Base-by-base conservation (phyloP, 2,113 vertebrate genomes). In the Neoarius graeffei region DNA sequence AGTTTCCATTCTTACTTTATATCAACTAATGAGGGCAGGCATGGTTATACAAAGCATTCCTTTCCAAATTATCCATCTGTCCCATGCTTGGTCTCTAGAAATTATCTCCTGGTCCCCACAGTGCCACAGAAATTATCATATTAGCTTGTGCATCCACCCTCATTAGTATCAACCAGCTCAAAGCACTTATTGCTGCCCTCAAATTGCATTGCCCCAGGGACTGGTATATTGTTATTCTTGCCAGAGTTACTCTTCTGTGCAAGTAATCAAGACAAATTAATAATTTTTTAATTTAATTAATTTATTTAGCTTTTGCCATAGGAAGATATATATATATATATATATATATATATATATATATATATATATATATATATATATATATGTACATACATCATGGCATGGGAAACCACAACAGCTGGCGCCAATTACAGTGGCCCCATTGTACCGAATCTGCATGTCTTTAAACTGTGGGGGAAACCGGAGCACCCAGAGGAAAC, bases 131-230 rank as follows among this genome's bases (percentile, higher is more conserved):
- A 59, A 81, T 81, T 4, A 81, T 57, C 27, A 59, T 20, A 59
- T 81, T 59, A 81, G n/a, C 54, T 27, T 81, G 54, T 59, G n/a
- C n/a, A 81, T 81, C 52, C n/a, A 59, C 54, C 54, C 77, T 27
- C n/a, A 19, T 57, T 81, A 57, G 54, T 52, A 59, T 30, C 52
- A 81, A 81, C 27, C 50, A 79, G 50, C 25, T 56, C 52, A 79
- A 27, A 25, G 57, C 27, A 57, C 25, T 30, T 81, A 57, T n/a
- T 81, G 14, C n/a, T 30, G 77, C 54, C n/a, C n/a, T 81, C n/a
- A 35, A 23, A 81, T 81, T 60, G 11, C 15, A 81, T 13, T 81
- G 27, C 27, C 19, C 11, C 77, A 30, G 8, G 27, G 54, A 81
- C 27, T 5, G 54, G 27, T 60, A 19, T 9, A 81, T 19, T 35